phyloP scores from a whole-genome alignment of 1,140 invertebrate species.

The Plodia interpunctella region DNA sequence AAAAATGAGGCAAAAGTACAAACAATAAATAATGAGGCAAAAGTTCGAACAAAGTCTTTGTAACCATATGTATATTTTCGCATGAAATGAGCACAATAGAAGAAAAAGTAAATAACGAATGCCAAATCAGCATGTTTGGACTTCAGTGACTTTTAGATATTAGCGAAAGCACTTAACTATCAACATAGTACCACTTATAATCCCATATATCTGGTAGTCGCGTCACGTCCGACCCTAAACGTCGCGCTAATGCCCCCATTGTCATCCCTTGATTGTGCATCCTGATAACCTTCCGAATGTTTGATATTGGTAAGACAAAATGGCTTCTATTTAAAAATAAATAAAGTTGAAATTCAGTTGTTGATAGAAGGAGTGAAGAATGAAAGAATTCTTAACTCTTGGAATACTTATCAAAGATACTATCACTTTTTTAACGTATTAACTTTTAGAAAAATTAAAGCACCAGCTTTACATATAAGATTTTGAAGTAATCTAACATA shows the following conservation, averaged over 20 bases:
- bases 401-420: neutral
- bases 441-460: too few relatives aligned
- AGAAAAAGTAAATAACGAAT: neutral
- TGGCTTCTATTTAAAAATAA: neutral
- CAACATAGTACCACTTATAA: neutral
- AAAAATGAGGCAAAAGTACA: too few relatives aligned
- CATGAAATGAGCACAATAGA: neutral
- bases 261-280: conserved; percentile 13
- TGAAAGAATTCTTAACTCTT: neutral
- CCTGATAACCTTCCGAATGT: neutral
- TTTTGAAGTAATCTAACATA: too few relatives aligned
- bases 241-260: conserved; percentile 17
- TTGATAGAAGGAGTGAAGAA: neutral
- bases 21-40: too few relatives aligned
- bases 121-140: neutral
- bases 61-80: neutral
- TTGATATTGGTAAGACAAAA: neutral
- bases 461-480: too few relatives aligned
- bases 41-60: neutral
- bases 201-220: neutral
- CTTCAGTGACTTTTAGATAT: neutral
- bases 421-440: neutral
- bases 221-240: conserved; percentile 14
- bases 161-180: neutral
- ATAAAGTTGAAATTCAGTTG: neutral